phyloP scores from a whole-genome alignment of 2,113 vertebrate species.

The Chaetops frenatus region DNA sequence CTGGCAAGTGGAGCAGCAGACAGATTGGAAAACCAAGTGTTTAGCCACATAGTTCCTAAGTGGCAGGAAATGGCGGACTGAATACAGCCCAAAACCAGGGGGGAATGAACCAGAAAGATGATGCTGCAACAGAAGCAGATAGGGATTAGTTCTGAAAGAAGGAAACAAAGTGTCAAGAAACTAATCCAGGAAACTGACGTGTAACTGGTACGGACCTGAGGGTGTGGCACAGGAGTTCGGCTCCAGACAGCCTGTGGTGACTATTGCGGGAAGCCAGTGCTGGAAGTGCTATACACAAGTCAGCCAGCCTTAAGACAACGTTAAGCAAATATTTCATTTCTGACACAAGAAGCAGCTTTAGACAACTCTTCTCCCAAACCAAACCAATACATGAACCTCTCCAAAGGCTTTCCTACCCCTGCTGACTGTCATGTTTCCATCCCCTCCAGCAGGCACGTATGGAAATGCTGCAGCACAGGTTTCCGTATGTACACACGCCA shows the following conservation, averaged over 20 bases:
- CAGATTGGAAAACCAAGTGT: background rate
- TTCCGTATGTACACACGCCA: background rate
- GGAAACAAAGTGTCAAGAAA: background rate
- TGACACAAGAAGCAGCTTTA: background rate
- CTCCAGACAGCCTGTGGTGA: background rate
- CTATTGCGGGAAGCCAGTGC: background rate
- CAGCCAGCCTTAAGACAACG: background rate
- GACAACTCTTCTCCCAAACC: background rate
- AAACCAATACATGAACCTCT: background rate
- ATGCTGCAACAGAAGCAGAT: background rate
- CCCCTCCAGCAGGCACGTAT: fast-evolving
- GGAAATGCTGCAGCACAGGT: background rate
- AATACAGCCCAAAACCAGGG: background rate
- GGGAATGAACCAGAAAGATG: background rate
- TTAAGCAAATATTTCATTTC: background rate
- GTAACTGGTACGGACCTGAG: background rate
- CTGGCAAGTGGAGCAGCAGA: background rate
- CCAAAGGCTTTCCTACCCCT: background rate
- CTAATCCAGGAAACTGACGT: background rate
- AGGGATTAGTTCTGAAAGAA: background rate
- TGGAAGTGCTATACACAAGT: background rate
- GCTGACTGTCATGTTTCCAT: background rate
- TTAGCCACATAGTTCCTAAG: background rate
- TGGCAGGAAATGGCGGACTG: fast-evolving
- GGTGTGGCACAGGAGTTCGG: background rate